Evolutionary conservation across 1,140 invertebrate species (phyloP).

Genomic region (Whitmania pigra): DNA sequence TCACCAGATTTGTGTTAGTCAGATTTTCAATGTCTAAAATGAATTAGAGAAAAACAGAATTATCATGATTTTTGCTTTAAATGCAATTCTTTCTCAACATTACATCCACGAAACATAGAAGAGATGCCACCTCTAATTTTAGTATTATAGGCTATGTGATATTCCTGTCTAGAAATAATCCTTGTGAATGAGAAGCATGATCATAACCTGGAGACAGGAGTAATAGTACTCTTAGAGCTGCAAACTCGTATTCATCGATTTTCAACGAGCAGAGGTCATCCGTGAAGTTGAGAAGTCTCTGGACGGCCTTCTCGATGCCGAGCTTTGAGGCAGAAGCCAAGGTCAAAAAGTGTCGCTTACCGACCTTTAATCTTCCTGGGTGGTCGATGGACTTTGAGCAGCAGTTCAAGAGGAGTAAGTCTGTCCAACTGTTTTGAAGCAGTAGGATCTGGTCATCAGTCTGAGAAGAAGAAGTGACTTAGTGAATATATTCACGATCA

Average conservation of each 20-base stretch:
- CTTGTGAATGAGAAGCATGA: neutral
- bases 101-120: neutral
- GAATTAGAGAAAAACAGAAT: neutral
- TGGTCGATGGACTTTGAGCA: constrained; percentile 37
- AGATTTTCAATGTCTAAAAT: constrained; percentile 70
- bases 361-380: constrained; percentile 50
- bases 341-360: constrained; percentile 44
- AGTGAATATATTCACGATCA: neutral
- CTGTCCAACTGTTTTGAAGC: constrained; percentile 93
- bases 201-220: constrained; percentile 66
- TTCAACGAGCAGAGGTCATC: constrained; percentile 73
- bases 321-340: constrained; percentile 53
- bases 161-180: neutral
- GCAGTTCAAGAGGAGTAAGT: constrained; percentile 64
- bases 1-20: constrained; percentile 75
- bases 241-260: constrained; percentile 92
- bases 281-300: constrained; percentile 83
- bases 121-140: too few species aligned
- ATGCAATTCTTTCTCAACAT: neutral
- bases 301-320: constrained; percentile 58
- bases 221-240: constrained; percentile 82
- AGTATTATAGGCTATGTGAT: too few species aligned
- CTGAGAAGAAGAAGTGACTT: constrained; percentile 41
- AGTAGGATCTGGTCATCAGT: constrained; percentile 92
- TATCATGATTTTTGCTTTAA: neutral